Conservation (phyloP, 2,113 vertebrate species). For the Leptobrachium ailaonicum region DNA sequence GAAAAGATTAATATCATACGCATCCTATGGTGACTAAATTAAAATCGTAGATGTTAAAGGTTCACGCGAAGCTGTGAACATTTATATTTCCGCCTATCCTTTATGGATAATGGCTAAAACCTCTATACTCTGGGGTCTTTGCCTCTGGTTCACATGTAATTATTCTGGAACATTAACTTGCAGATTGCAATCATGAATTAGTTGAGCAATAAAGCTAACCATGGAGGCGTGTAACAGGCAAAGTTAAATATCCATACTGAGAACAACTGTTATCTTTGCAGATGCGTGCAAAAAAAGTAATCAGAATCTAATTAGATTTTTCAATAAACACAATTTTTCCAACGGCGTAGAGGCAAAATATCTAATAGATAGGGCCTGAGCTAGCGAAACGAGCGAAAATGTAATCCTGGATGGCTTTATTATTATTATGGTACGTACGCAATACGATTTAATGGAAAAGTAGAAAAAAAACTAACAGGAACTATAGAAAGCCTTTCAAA, state of each 20-base stretch:
- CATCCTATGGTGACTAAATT: neutral
- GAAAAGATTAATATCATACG: neutral
- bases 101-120: slow-evolving; percentile 15
- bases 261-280: slow-evolving; percentile 44
- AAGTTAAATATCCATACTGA: slow-evolving; percentile 22
- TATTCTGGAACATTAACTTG: slow-evolving; percentile 37
- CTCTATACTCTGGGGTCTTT: slow-evolving; percentile 10
- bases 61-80: neutral
- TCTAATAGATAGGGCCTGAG: neutral
- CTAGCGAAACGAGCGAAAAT: neutral
- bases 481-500: slow-evolving; percentile 21
- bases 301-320: slow-evolving; percentile 10
- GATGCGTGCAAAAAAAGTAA: slow-evolving; percentile 10
- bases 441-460: neutral
- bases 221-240: slow-evolving; percentile 6
- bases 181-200: slow-evolving; percentile 46
- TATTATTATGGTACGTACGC: slow-evolving; percentile 40
- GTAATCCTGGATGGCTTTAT: slow-evolving; percentile 11
- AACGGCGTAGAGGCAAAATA: neutral
- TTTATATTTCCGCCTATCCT: slow-evolving; percentile 10
- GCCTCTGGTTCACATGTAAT: slow-evolving; percentile 16
- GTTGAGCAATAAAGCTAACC: slow-evolving; percentile 41
- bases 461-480: neutral
- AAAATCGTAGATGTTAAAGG: neutral
- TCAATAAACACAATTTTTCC: slow-evolving; percentile 1